Conservation (phyloP, 2,888 invertebrate species). For the Hetaerina titia region DNA sequence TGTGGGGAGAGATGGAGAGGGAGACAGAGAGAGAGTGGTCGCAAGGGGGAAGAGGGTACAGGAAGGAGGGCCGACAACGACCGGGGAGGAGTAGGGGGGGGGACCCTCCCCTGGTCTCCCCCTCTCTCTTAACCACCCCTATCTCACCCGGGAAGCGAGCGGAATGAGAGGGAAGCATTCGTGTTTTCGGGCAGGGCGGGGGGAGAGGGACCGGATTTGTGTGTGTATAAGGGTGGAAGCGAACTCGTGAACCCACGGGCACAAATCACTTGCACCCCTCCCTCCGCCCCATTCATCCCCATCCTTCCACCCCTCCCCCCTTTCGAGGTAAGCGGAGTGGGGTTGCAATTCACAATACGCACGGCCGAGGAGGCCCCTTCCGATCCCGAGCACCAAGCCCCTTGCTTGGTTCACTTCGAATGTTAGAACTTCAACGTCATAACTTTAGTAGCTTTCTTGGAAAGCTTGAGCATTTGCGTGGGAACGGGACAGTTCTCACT, state of each 20-base stretch:
- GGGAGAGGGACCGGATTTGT: too few species aligned
- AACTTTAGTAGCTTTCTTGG: too few species aligned
- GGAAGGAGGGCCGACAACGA: not conserved
- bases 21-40: not conserved
- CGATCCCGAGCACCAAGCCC: too few species aligned
- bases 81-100: not conserved
- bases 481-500: too few species aligned
- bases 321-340: not conserved
- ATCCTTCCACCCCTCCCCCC: too few species aligned
- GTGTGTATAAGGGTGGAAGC: not conserved
- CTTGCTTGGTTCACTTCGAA: too few species aligned
- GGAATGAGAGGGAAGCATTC: not conserved
- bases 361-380: not conserved
- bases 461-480: too few species aligned
- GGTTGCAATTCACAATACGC: not conserved
- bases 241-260: not conserved
- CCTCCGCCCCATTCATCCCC: not conserved
- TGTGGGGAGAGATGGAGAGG: not conserved
- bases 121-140: not conserved
- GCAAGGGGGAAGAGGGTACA: not conserved
- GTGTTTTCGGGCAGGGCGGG: too few species aligned
- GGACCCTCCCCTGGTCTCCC: not conserved
- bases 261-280: constrained; percentile 17
- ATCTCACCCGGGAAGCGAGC: not conserved
- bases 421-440: too few species aligned